phyloP scores from a whole-genome alignment of 53 echinoderm and acorn worm genomes.

The Mesocentrotus franciscanus region DNA sequence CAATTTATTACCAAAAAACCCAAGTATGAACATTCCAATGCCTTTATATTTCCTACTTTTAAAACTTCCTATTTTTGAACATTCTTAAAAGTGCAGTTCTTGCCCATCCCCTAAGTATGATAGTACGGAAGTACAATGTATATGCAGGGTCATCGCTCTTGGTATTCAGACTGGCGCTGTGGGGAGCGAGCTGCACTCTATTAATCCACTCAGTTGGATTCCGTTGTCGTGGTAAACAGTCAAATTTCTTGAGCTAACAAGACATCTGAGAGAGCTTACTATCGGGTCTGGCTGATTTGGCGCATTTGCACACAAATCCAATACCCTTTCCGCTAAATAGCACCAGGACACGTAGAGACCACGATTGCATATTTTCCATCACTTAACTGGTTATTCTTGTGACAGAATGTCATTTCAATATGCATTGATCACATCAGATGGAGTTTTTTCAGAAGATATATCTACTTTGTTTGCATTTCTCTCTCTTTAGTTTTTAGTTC shows the following conservation, averaged over 20 bases:
- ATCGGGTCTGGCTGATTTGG: constrained; percentile 6
- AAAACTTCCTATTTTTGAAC: neutral
- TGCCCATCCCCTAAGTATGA: neutral
- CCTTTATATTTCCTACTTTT: neutral
- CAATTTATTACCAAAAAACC: neutral
- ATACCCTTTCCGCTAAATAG: neutral
- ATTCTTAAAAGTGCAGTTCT: neutral
- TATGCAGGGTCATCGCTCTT: neutral
- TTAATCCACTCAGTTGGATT: constrained; percentile 37
- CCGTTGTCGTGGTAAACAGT: neutral
- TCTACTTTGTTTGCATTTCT: neutral
- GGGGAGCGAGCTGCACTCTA: constrained; percentile 19
- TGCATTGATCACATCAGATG: neutral
- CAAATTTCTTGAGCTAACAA: constrained; percentile 33
- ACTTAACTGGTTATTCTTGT: neutral
- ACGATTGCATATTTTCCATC: neutral
- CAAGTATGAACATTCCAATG: neutral
- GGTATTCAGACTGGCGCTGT: neutral
- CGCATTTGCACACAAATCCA: neutral
- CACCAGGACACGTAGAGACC: neutral
- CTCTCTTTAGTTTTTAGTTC: neutral
- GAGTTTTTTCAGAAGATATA: neutral
- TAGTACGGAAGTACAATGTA: neutral
- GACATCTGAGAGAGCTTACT: constrained; percentile 13
- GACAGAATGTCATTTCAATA: neutral